Percentiles rank a stretch among this genome's conserved stretches.
Evolutionary conservation across 2,888 invertebrate genomes (phyloP).

Genomic region (Eristalis tenax): DNA sequence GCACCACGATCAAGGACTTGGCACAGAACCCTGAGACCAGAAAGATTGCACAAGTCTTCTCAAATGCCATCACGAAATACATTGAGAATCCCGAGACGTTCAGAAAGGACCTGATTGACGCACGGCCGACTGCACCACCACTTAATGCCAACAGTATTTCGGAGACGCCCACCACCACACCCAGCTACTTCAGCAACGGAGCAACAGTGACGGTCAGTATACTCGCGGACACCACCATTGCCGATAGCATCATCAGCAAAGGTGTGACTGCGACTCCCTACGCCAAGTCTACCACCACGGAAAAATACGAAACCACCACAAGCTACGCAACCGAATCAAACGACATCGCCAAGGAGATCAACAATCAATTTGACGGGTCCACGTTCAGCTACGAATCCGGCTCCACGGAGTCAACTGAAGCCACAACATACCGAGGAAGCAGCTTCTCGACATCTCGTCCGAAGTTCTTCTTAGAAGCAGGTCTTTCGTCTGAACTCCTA

Average conservation of each 20-base stretch:
- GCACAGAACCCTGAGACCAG: slow-evolving; percentile 85
- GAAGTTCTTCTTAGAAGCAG: slow-evolving; percentile 62
- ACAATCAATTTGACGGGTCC: slow-evolving; percentile 79
- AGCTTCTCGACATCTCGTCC: slow-evolving; percentile 40
- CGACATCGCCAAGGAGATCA: slow-evolving; percentile 82
- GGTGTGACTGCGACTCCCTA: slow-evolving; percentile 3
- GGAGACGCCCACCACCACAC: slow-evolving; percentile 75
- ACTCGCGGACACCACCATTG: slow-evolving; percentile 81
- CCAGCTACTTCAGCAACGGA: slow-evolving; percentile 75
- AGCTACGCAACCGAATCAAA: slow-evolving; percentile 79
- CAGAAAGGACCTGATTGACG: slow-evolving; percentile 88
- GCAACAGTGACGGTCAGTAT: slow-evolving; percentile 77
- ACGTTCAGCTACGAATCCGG: slow-evolving; percentile 73
- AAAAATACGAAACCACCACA: slow-evolving; percentile 76
- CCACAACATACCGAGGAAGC: slow-evolving; percentile 48
- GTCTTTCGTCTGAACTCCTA: slow-evolving; percentile 79
- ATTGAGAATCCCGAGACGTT: slow-evolving; percentile 92
- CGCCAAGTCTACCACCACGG: slow-evolving; percentile 20
- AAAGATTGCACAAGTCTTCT: slow-evolving; percentile 91
- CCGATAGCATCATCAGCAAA: slow-evolving; percentile 84
- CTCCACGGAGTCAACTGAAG: slow-evolving; percentile 63
- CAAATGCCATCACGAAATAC: slow-evolving; percentile 90
- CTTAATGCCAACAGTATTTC: slow-evolving; percentile 80
- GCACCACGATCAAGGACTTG: slow-evolving; percentile 83
- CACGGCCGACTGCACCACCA: slow-evolving; percentile 90